Evolutionary conservation across 1,140 invertebrate genomes (phyloP).

Genomic region (Archegozetes longisetosus): DNA sequence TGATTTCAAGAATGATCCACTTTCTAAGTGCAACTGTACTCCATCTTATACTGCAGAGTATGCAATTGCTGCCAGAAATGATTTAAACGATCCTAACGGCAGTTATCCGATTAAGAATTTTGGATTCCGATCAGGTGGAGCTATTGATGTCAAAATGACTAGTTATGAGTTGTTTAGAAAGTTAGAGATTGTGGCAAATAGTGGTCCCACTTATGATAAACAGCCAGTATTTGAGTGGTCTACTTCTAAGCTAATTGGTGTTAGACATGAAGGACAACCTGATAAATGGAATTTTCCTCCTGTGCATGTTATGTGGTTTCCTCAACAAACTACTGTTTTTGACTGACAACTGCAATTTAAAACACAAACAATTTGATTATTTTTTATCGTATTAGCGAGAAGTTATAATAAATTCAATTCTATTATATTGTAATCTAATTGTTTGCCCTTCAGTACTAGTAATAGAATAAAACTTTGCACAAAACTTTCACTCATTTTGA

Average conservation of each 20-base stretch:
- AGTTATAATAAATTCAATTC: too few relatives aligned
- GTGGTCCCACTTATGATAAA: conserved; percentile 41
- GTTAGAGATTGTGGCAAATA: conserved; percentile 38
- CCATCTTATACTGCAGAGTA: conserved; percentile 55
- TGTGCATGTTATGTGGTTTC: conserved; percentile 2
- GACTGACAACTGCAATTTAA: too few relatives aligned
- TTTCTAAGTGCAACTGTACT: conserved; percentile 46
- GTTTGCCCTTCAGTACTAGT: too few relatives aligned
- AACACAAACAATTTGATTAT: too few relatives aligned
- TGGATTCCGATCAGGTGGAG: conserved; percentile 46
- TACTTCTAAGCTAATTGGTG: conserved; percentile 15
- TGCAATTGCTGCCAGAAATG: conserved; percentile 49
- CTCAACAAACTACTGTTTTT: too few relatives aligned
- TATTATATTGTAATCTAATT: too few relatives aligned
- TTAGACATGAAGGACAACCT: conserved; percentile 8
- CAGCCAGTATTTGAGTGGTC: conserved; percentile 57
- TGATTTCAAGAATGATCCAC: conserved; percentile 49
- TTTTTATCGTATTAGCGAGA: too few relatives aligned
- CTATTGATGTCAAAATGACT: conserved; percentile 46
- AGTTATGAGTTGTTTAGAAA: conserved; percentile 28
- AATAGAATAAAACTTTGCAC: too few relatives aligned
- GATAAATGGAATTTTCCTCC: conserved; percentile 1
- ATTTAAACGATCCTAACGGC: conserved; percentile 48
- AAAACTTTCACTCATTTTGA: too few relatives aligned
- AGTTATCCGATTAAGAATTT: conserved; percentile 45